Evolutionary conservation across 2,797 vertebrate genomes (phyloP), one percentile per base, ranked within the genome.

Genomic region (Peromyscus attwateri): DNA sequence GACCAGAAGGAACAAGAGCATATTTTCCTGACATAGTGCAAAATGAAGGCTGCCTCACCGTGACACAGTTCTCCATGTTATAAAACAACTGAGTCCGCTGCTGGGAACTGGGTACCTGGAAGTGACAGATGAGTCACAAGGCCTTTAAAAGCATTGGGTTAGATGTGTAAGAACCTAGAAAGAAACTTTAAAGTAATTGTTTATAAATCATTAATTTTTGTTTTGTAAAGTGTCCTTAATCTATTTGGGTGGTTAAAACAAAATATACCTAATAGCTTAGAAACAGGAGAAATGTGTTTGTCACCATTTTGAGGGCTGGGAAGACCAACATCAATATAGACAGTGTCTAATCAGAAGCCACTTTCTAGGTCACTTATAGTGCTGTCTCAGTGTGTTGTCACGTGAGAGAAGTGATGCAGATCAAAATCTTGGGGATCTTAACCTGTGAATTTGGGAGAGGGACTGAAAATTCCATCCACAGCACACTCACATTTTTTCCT

Each of bases 131-230:
- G 49, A 92, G 21, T 90, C 9, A 13, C 6, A 43, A 23, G 8
- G 4, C 4, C 89, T 66, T 62, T 85, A 60, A 87, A 92, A 87
- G 2, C 29, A 71, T 66, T 73, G n/a, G 40, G 52, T 81, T 91
- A 76, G 43, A 55, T 92, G 79, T 6, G 34, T 29, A 80, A 64
- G 16, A 80, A 83, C 23, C 16, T 92, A 75, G 76, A 83, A 87
- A 87, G 40, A 92, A 95, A 90, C 17, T 87, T 96, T 70, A 80
- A 95, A 96, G 70, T 76, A 88, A 46, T 71, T 76, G 49, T 12
- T 31, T 91, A 23, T 40, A 71, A 92, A 84, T 84, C 6, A 66
- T 88, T 64, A 88, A 62, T 87, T 90, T 77, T 43, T 25, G 4
- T 25, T 83, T 71, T 84, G 34, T n/a, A 75, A 64, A 25, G n/a